These are phyloP conservation scores for Apoda limacodes DNA, from an alignment of 2,888 invertebrate genomes.

Conservation along the genomic window DNA sequence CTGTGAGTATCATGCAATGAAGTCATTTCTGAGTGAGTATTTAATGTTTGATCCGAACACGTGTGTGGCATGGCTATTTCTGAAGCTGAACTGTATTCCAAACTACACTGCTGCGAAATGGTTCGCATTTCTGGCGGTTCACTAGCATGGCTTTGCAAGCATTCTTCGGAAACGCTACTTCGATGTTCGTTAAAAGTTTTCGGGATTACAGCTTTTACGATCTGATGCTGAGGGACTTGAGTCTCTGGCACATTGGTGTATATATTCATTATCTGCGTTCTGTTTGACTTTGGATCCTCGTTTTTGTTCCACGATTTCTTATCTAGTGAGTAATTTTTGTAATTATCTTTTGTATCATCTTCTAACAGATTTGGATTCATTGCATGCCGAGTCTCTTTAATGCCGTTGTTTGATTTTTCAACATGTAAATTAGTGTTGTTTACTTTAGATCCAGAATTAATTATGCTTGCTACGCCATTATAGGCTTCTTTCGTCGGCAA, in stretches of 20 bases:
- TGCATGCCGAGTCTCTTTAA: constrained; percentile 66
- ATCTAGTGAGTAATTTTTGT: constrained; percentile 49
- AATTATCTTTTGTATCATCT: constrained; percentile 72
- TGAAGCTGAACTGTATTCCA: constrained; percentile 75
- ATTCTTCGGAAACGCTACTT: constrained; percentile 57
- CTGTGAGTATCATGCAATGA: constrained; percentile 61
- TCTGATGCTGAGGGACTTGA: constrained; percentile 70
- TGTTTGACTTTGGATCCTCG: constrained; percentile 44
- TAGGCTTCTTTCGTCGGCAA: constrained; percentile 58
- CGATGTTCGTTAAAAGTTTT: constrained; percentile 45
- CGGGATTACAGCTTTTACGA: constrained; percentile 45
- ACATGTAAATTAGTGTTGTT: constrained; percentile 86
- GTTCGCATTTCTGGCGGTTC: constrained; percentile 70
- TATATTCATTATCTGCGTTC: constrained; percentile 66
- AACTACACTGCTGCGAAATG: constrained; percentile 77
- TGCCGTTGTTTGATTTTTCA: constrained; percentile 65
- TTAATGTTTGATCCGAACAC: constrained; percentile 61
- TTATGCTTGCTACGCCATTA: constrained; percentile 69
- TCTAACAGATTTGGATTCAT: constrained; percentile 75
- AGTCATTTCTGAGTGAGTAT: constrained; percentile 60
- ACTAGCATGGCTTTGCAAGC: constrained; percentile 48
- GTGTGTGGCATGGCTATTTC: constrained; percentile 65
- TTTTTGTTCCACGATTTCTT: constrained; percentile 49
- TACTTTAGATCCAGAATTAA: constrained; percentile 80
- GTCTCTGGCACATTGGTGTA: constrained; percentile 75